Evolutionary conservation across 2,113 vertebrate species (phyloP).

Genomic region (human): DNA sequence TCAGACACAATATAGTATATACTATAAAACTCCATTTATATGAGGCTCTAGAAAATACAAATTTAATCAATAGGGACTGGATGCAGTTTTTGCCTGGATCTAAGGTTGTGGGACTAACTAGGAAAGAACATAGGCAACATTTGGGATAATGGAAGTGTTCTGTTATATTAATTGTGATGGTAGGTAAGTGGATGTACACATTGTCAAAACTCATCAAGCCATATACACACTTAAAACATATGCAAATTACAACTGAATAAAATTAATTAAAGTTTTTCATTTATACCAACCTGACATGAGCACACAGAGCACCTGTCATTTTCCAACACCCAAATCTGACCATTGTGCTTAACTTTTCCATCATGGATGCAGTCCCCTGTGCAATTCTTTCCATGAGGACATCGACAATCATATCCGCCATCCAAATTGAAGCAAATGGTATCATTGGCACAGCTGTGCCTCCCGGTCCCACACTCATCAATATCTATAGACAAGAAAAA

Average conservation of each 20-base stretch:
- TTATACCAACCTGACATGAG: slow-evolving; percentile 93
- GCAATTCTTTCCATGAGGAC: slow-evolving; percentile 98
- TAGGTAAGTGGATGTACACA: neutral
- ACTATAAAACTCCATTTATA: neutral
- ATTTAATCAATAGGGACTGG: neutral
- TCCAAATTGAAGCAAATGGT: slow-evolving; percentile 99
- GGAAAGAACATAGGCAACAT: neutral
- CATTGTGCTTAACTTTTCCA: slow-evolving; percentile 95
- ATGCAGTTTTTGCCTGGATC: neutral
- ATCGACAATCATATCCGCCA: slow-evolving; percentile 98
- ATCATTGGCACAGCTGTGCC: slow-evolving; percentile 97
- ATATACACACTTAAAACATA: neutral
- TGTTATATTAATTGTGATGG: neutral
- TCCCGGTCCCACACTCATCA: slow-evolving; percentile 95
- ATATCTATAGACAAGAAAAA: slow-evolving; percentile 89
- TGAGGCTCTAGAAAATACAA: neutral
- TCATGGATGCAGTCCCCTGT: slow-evolving; percentile 96
- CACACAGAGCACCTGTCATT: slow-evolving; percentile 97
- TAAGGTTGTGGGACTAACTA: neutral
- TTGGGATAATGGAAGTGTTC: neutral
- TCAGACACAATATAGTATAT: neutral
- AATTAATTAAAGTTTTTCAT: neutral
- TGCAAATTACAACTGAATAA: neutral
- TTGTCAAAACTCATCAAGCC: neutral
- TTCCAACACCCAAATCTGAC: slow-evolving; percentile 99